A percentile compares a stretch with the other conserved stretches of the same genome.
These are phyloP conservation scores for Bos taurus DNA, from an alignment of 2,113 vertebrate genomes.

Conservation along the genomic window ARS-UCD2.0 NC_037345.1:23070501-23071000, in stretches of 20 bases:
- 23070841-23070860: background rate
- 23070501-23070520: background rate
- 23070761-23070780: background rate
- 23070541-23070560: background rate
- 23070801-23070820: background rate
- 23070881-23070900: background rate
- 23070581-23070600: too few relatives aligned
- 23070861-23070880: background rate
- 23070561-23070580: background rate
- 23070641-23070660: background rate
- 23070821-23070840: background rate
- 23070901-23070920: background rate
- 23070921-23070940: background rate
- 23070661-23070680: background rate
- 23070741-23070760: background rate
- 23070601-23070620: background rate
- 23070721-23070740: background rate
- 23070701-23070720: background rate
- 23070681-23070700: background rate
- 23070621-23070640: background rate
- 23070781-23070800: background rate
- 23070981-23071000: background rate
- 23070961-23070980: fast-evolving
- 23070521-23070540: background rate
- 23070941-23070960: background rate